Evolutionary conservation across 2,113 vertebrate genomes (phyloP).

Genomic region (Amazona guildingii): DNA sequence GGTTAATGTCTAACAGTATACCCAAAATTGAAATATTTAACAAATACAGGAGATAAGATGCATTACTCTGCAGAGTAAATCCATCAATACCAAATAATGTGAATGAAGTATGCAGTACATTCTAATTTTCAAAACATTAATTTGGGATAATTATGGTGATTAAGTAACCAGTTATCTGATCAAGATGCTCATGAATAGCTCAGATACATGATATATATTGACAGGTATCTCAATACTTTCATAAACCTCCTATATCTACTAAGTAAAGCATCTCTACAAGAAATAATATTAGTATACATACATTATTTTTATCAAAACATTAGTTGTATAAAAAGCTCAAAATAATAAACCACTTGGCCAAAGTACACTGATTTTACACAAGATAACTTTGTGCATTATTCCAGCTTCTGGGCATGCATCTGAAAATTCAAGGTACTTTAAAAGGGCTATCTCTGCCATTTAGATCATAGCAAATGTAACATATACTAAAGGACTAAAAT

Average conservation of each 20-base stretch:
- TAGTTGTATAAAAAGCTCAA: neutral
- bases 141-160: slow-evolving; percentile 25
- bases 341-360: neutral
- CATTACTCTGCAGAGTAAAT: neutral
- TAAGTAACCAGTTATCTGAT: slow-evolving; percentile 1
- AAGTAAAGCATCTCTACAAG: neutral
- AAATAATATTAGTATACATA: neutral
- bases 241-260: neutral
- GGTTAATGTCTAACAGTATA: neutral
- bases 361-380: neutral
- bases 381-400: neutral
- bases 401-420: neutral
- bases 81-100: slow-evolving; percentile 10
- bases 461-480: neutral
- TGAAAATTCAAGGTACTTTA: neutral
- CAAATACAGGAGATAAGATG: neutral
- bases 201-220: neutral
- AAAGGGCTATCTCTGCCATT: neutral
- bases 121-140: neutral
- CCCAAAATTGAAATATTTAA: neutral
- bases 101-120: slow-evolving; percentile 12
- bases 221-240: neutral
- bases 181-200: neutral
- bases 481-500: neutral
- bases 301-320: neutral